Conservation (phyloP, 2,797 vertebrate species). For the Esox masquinongy region DNA sequence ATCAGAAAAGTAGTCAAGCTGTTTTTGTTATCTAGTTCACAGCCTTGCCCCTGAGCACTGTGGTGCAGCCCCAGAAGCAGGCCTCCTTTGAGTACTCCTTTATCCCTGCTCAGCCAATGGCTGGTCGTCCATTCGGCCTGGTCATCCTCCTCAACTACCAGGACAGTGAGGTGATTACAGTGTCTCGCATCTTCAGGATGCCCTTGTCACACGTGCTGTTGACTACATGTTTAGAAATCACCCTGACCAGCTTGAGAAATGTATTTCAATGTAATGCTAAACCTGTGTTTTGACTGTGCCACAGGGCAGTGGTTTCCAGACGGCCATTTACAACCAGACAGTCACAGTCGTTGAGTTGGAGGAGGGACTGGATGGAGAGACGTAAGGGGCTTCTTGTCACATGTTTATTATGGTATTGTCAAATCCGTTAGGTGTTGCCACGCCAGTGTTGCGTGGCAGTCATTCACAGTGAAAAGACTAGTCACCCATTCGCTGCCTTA, state of each 20-base stretch:
- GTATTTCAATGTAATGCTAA: background rate
- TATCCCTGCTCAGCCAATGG: slow-evolving; percentile 77
- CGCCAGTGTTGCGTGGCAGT: background rate
- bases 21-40: slow-evolving; percentile 68
- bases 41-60: slow-evolving; percentile 70
- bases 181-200: background rate
- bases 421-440: background rate
- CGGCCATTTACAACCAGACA: slow-evolving; percentile 79
- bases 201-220: background rate
- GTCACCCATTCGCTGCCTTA: too few species aligned
- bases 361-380: slow-evolving; percentile 80
- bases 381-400: slow-evolving; percentile 58
- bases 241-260: background rate
- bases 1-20: background rate
- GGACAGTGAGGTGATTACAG: slow-evolving; percentile 65
- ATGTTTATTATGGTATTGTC: background rate
- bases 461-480: too few species aligned
- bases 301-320: slow-evolving; percentile 74
- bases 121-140: slow-evolving; percentile 76
- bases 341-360: slow-evolving; percentile 76
- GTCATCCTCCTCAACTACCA: slow-evolving; percentile 79
- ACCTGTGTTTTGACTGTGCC: slow-evolving; percentile 1
- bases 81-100: slow-evolving; percentile 82
- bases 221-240: background rate
- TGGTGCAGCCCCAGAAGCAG: slow-evolving; percentile 72